Evolutionary conservation across 2,113 vertebrate genomes (phyloP).

Genomic region (Notarius quadriscutis): DNA sequence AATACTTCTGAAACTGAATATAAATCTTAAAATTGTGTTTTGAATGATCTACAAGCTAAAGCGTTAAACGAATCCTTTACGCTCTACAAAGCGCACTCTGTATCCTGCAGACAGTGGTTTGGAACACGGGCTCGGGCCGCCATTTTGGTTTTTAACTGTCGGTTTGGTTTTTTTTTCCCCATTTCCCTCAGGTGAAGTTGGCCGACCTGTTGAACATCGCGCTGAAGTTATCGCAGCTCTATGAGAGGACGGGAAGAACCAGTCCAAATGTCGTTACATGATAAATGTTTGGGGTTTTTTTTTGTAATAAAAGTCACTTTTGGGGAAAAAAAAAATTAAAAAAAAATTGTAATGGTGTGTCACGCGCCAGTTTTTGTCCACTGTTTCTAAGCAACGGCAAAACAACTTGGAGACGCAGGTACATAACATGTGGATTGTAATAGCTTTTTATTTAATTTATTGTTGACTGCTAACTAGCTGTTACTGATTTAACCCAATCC

Average conservation of each 20-base stretch:
- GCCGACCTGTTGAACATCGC: slow-evolving; percentile 88
- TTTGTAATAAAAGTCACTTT: slow-evolving; percentile 33
- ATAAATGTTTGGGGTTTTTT: slow-evolving; percentile 36
- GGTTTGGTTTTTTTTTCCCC: background rate
- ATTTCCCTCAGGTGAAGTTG: slow-evolving; percentile 82
- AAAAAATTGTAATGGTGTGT: background rate
- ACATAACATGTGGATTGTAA: background rate
- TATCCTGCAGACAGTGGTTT: background rate
- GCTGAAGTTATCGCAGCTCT: slow-evolving; percentile 89
- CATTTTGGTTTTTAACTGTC: background rate
- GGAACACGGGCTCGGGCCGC: background rate
- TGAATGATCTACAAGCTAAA: background rate
- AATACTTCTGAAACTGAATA: background rate
- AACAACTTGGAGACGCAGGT: background rate
- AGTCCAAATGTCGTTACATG: slow-evolving; percentile 90
- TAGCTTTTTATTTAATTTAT: background rate
- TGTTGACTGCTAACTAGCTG: too few relatives aligned
- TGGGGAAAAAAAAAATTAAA: background rate
- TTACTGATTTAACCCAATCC: background rate
- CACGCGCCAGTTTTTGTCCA: background rate
- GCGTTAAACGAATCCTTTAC: background rate
- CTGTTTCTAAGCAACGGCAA: background rate
- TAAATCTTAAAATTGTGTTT: background rate
- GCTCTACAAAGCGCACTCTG: background rate
- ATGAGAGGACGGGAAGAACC: slow-evolving; percentile 82